These are phyloP conservation scores for Holothuria leucospilota DNA, from an alignment of 53 echinoderm and acorn worm species.

Conservation along the genomic window DNA sequence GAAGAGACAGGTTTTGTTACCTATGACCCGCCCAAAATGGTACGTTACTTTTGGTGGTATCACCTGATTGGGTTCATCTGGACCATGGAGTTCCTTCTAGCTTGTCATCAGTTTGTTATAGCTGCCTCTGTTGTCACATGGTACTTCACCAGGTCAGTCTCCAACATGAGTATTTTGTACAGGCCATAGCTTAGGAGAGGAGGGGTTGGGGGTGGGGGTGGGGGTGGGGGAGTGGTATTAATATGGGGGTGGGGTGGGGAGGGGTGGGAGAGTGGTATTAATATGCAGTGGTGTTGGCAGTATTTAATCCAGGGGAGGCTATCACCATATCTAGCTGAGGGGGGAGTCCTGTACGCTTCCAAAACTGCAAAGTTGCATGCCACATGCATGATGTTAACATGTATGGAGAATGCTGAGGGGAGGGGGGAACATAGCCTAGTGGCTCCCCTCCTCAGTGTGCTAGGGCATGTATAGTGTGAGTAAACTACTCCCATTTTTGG, in stretches of 20 bases:
- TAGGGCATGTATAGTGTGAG: too few species aligned
- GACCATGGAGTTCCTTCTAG: slow-evolving; percentile 95
- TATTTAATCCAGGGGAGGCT: too few species aligned
- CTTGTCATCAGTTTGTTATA: slow-evolving; percentile 98
- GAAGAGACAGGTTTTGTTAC: slow-evolving; percentile 77
- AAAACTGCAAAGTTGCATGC: too few species aligned
- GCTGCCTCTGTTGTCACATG: slow-evolving; percentile 91
- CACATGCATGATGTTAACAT: too few species aligned
- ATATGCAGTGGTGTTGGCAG: too few species aligned
- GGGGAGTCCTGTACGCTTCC: too few species aligned
- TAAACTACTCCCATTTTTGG: too few species aligned
- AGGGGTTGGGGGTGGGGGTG: too few species aligned
- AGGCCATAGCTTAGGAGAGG: not conserved
- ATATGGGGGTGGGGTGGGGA: not conserved
- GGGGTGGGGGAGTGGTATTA: not conserved
- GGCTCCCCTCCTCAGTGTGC: too few species aligned
- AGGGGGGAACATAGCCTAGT: too few species aligned
- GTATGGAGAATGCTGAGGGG: too few species aligned
- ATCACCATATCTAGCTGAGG: too few species aligned
- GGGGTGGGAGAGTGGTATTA: not conserved
- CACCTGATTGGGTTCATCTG: slow-evolving; percentile 95
- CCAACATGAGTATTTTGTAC: not conserved
- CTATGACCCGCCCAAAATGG: slow-evolving; percentile 84
- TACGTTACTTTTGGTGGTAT: slow-evolving; percentile 99
- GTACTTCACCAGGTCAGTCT: slow-evolving; percentile 89